phyloP scores from a whole-genome alignment of 1,140 invertebrate species.

The Gerris buenoi region DNA sequence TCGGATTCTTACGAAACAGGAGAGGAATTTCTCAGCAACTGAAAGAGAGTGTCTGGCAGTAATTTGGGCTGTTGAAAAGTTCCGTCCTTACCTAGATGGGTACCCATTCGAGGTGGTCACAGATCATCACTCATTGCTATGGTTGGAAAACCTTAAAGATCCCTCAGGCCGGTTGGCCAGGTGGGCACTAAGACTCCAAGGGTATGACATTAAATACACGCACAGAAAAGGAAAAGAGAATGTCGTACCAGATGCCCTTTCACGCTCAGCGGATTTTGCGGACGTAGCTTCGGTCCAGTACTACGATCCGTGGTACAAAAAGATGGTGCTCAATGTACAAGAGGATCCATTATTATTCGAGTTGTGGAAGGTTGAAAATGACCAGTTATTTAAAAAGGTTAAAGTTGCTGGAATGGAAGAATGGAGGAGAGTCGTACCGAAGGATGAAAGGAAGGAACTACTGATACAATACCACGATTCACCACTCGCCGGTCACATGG shows the following conservation, averaged over 20 bases:
- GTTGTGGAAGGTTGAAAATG: too few relatives aligned
- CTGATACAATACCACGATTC: not conserved
- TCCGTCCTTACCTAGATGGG: conserved; percentile 24
- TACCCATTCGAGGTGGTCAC: conserved; percentile 29
- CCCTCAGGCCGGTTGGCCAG: conserved; percentile 22
- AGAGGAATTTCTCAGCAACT: conserved; percentile 31
- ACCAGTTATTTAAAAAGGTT: too few relatives aligned
- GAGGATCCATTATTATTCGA: too few relatives aligned
- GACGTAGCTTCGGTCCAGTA: too few relatives aligned
- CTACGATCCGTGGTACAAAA: too few relatives aligned
- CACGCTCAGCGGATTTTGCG: too few relatives aligned
- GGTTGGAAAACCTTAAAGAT: conserved; percentile 26
- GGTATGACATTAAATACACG: conserved; percentile 27
- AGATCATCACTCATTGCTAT: conserved; percentile 29
- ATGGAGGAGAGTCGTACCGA: not conserved
- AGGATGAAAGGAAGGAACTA: not conserved
- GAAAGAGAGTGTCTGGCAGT: conserved; percentile 33
- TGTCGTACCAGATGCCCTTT: conserved; percentile 27
- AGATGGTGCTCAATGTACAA: too few relatives aligned
- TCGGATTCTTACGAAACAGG: conserved; percentile 23
- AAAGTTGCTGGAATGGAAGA: too few relatives aligned
- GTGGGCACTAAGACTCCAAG: conserved; percentile 22
- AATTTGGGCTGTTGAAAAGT: conserved; percentile 29
- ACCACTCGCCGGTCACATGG: not conserved
- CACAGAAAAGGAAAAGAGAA: conserved; percentile 27